These are phyloP conservation scores for Trichacis sp. DNA, from an alignment of 2,888 invertebrate species.

Conservation along the genomic window DNA sequence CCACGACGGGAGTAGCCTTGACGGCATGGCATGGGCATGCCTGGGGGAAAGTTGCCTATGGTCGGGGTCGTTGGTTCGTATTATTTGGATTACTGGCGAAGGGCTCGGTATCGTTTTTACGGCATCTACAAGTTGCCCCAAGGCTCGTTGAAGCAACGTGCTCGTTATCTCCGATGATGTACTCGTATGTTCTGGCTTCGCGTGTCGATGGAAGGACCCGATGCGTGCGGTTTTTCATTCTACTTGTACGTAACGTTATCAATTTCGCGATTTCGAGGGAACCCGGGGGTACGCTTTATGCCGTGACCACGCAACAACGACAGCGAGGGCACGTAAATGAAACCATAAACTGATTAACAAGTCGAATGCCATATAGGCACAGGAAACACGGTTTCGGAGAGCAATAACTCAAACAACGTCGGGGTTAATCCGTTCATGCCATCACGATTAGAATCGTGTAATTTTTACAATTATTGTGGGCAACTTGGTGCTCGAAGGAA, in stretches of 20 bases:
- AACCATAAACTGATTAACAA: slow-evolving; percentile 16
- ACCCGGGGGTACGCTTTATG: slow-evolving; percentile 10
- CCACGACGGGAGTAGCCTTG: too few relatives aligned
- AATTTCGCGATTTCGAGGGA: slow-evolving; percentile 25
- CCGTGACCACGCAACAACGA: slow-evolving; percentile 3
- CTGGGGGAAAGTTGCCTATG: background rate
- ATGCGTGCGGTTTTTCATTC: slow-evolving; percentile 26
- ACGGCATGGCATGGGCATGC: background rate
- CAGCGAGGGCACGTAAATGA: slow-evolving; percentile 10
- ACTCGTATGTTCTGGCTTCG: slow-evolving; percentile 17
- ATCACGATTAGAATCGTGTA: background rate
- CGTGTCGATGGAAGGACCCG: slow-evolving; percentile 24
- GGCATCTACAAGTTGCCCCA: slow-evolving; percentile 16
- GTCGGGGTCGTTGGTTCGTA: slow-evolving; percentile 1
- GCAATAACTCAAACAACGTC: background rate
- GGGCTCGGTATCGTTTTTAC: slow-evolving; percentile 14
- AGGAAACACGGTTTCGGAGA: background rate
- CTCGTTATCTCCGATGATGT: slow-evolving; percentile 23
- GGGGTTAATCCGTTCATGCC: slow-evolving; percentile 1
- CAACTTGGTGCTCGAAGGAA: too few relatives aligned
- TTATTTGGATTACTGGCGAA: slow-evolving; percentile 8
- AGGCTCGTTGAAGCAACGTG: slow-evolving; percentile 4
- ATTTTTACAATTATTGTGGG: background rate
- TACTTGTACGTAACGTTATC: slow-evolving; percentile 27
- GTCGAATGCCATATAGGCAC: background rate